Conservation (phyloP, 1,140 invertebrate genomes). For the Palaemon carinicauda region DNA sequence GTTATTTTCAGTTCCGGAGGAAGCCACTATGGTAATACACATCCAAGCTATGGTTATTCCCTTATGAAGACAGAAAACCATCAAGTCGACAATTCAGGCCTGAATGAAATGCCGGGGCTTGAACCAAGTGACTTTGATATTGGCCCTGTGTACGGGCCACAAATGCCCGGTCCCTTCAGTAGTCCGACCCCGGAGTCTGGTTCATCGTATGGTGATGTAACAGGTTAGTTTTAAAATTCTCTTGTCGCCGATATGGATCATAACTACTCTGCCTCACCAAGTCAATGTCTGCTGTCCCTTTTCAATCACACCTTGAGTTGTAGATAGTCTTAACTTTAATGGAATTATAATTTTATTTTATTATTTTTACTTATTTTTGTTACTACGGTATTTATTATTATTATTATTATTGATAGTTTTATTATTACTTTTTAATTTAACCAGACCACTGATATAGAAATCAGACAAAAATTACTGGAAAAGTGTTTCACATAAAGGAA, state of each 20-base stretch:
- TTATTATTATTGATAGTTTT: neutral
- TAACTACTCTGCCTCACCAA: too few relatives aligned
- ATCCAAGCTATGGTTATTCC: constrained; percentile 50
- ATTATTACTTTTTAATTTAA: neutral
- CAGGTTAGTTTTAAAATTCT: constrained; percentile 8
- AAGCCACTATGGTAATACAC: constrained; percentile 36
- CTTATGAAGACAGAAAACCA: constrained; percentile 17
- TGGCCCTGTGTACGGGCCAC: constrained; percentile 49
- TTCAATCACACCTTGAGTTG: too few relatives aligned
- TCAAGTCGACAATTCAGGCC: constrained; percentile 14
- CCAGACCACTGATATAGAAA: neutral
- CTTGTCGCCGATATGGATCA: too few relatives aligned
- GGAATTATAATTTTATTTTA: too few relatives aligned
- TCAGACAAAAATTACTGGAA: neutral
- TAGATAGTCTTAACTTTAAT: too few relatives aligned
- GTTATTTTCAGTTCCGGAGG: constrained; percentile 30
- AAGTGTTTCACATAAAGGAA: too few relatives aligned
- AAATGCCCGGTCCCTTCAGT: constrained; percentile 39
- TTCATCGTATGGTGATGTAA: constrained; percentile 36
- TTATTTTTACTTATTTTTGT: too few relatives aligned
- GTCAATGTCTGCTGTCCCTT: too few relatives aligned
- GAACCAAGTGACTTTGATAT: constrained; percentile 38
- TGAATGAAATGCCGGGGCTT: constrained; percentile 32
- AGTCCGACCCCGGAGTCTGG: constrained; percentile 30
- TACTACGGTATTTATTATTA: too few relatives aligned